A percentile compares a stretch with the other conserved stretches of the same genome.
Evolutionary conservation across 2,888 invertebrate species (phyloP).

Genomic region (Sylvicola fuscatus): DNA sequence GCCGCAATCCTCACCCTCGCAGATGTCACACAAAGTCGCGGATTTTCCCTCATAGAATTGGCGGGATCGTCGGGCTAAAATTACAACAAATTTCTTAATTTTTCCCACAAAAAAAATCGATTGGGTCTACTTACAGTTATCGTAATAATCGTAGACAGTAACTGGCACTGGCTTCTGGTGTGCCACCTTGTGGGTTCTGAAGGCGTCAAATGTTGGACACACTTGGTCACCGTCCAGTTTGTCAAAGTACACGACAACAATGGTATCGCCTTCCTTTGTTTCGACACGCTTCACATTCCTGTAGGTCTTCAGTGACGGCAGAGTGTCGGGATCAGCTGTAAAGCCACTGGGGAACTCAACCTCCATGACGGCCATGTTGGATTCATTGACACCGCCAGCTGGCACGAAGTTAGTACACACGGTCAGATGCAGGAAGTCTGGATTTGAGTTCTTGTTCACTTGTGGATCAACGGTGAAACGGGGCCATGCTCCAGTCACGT

Average conservation of each 20-base stretch:
- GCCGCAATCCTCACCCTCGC: conserved; percentile 41
- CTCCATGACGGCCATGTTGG: conserved; percentile 82
- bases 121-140: conserved; percentile 45
- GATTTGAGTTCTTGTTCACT: conserved; percentile 59
- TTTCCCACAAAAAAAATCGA: background rate
- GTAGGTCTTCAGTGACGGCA: conserved; percentile 34
- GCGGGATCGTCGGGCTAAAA: conserved; percentile 48
- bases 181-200: conserved; percentile 64
- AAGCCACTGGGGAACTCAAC: conserved; percentile 83
- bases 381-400: conserved; percentile 33
- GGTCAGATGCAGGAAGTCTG: conserved; percentile 55
- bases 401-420: conserved; percentile 57
- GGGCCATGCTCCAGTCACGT: conserved; percentile 74
- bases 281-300: conserved; percentile 36
- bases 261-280: conserved; percentile 38
- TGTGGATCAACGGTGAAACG: conserved; percentile 70
- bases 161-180: conserved; percentile 73
- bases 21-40: conserved; percentile 63
- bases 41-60: conserved; percentile 48
- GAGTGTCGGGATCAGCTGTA: conserved; percentile 52
- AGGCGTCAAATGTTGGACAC: conserved; percentile 69
- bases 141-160: conserved; percentile 76
- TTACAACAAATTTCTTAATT: background rate
- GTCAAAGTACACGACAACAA: conserved; percentile 52
- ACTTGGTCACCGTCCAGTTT: conserved; percentile 38